Base-by-base conservation (phyloP, 2,888 invertebrate genomes). In the Hemaris fuciformis region DNA sequence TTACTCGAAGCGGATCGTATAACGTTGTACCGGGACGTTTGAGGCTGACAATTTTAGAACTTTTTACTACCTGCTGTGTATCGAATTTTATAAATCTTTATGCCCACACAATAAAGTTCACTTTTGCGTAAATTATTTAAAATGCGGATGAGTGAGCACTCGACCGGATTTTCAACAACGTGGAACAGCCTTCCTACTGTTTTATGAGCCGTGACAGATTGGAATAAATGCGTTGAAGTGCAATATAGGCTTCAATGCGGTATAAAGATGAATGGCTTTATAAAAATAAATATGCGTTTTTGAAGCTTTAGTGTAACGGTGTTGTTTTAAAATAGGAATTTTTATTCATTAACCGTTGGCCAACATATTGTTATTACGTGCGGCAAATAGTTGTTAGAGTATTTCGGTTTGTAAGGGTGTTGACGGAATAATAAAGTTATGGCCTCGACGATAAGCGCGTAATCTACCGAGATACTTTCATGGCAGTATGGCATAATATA, bases 1-100 rank as follows among this genome's bases (percentile, higher is more conserved):
- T 85, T 85, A 85, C 80, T 76, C 74, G 79, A 76, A 77, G 72
- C 76, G 73, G 79, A 79, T 79, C 79, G 73, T 68, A 70, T 78
- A 76, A 78, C 75, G 69, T 68, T 76, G 77, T 80, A 81, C 80
- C 78, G 78, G 73, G 73, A 75, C 38, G 60, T 80, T 76, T 77
- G 73, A 71, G 75, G 71, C 79, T 74, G 76, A 75, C 76, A 81
- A 80, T 83, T 81, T 79, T 76, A 81, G 74, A 80, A 80, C 75
- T 79, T 85, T 83, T 84, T 81, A 80, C 79, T 77, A 71, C 76
- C 25, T 38, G 3, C 48, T 25, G 20, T 38, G 23, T 64, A 64
- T 59, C 60, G 45, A 53, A 59, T 48, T 61, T 64, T 60, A 66
- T 66, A 53, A 4, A 65, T 65, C 65, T 62, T 67, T 65, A 62